Evolutionary conservation across 1,140 invertebrate genomes (phyloP), one percentile per base, ranked within the genome.

Genomic region (Drosophila suzukii): DNA sequence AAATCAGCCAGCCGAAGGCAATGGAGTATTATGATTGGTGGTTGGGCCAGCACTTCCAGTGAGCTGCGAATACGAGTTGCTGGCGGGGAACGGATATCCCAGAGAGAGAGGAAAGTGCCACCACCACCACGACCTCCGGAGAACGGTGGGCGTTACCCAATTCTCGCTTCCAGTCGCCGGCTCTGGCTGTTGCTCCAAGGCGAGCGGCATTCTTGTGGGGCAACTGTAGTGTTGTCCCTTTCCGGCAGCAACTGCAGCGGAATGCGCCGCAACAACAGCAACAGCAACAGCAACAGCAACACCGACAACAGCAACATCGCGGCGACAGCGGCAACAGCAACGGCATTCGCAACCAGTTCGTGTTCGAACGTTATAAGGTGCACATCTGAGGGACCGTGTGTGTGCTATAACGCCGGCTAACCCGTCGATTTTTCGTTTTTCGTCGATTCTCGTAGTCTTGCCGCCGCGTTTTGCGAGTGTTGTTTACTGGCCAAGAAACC

Each of bases 341-440:
- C 76, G 80, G 84, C 79, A 89, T 84, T 89, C 83, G 66, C 84
- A 90, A 90, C 77, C 81, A 89, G 84, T 89, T 90, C 85, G 78
- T 85, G 81, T 81, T 84, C 81, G 81, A 90, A 84, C 84, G 84
- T 88, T 83, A 73, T 65, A 73, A 83, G 79, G 83, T 86, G 84
- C 85, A 86, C 81, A 81, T 80, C 75, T 83, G 67, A 61, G 78
- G 80, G 84, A 61, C 50, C 55, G 59, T 62, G 67, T 77, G 58
- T 77, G 50, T 58, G 43, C 55, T 50, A 20, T 17, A 50, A 32
- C 54, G 59, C 66, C 46, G 24, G 39, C 49, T 72, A 59, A 59
- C 46, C 60, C 57, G 76, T 74, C 66, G 59, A 60, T 63, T 30
- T 63, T 60, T 5, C 27, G 27, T 5, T 5, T 5, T 27, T 63